A percentile compares a stretch with the other conserved stretches of the same genome.
phyloP scores from a whole-genome alignment of 2,888 invertebrate genomes.

The Andrena dorsata region DNA sequence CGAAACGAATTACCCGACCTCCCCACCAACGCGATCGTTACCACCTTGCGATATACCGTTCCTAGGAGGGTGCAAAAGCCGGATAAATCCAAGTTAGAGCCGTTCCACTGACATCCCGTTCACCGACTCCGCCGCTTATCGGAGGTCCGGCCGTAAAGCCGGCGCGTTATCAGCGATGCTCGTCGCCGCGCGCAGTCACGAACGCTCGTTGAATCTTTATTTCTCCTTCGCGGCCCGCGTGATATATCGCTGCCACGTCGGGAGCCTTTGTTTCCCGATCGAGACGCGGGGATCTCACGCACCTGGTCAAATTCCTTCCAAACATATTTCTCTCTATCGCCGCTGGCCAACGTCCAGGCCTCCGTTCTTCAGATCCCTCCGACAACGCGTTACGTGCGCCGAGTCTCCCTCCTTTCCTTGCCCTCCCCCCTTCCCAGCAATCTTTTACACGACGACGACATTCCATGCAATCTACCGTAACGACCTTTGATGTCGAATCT shows the following conservation, averaged over 20 bases:
- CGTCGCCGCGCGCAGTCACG: conserved; percentile 43
- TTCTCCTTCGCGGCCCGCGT: conserved; percentile 31
- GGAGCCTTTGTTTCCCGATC: conserved; percentile 15
- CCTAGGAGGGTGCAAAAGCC: conserved; percentile 24
- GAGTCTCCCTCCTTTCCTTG: background rate
- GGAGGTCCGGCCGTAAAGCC: conserved; percentile 28
- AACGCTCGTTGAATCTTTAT: conserved; percentile 41
- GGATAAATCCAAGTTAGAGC: conserved; percentile 21
- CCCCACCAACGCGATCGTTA: background rate
- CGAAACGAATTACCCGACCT: background rate
- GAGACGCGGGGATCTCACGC: conserved; percentile 15
- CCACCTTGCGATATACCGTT: background rate
- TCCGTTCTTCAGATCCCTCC: background rate
- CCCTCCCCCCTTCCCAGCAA: background rate
- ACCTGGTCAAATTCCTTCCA: background rate
- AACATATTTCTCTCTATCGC: background rate
- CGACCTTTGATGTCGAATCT: conserved; percentile 53
- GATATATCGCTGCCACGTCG: conserved; percentile 32
- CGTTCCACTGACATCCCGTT: conserved; percentile 28
- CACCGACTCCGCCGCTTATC: conserved; percentile 45
- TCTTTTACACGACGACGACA: conserved; percentile 28
- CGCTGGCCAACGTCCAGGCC: background rate
- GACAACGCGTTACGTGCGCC: conserved; percentile 12
- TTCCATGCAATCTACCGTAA: conserved; percentile 48
- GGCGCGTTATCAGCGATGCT: conserved; percentile 45